Conservation (phyloP, 2,113 vertebrate species). For the Nematolebias whitei region DNA sequence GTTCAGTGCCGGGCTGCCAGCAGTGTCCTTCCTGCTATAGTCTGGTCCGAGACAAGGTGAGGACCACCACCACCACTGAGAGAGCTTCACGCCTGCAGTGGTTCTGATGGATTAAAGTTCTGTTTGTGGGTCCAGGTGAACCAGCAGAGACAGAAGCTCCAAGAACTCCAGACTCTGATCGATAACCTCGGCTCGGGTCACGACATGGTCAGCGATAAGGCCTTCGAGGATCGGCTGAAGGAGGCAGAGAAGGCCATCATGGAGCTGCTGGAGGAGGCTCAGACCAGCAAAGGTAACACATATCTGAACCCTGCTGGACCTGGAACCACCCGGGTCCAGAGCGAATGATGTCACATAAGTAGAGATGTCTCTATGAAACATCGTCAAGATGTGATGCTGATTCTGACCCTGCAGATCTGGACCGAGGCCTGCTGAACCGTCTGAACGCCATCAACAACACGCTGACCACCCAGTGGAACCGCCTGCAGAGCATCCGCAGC, state of each 20-base stretch:
- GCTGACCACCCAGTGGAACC: constrained; percentile 86
- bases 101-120: not conserved
- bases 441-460: constrained; percentile 89
- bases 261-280: constrained; percentile 89
- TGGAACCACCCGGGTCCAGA: no score
- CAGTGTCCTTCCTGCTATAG: constrained; percentile 96
- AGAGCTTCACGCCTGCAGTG: not conserved
- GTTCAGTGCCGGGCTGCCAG: constrained; percentile 90
- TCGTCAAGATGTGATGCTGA: no score
- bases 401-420: constrained; percentile 80
- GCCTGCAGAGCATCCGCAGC: constrained; percentile 89
- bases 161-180: constrained; percentile 89
- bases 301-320: not conserved
- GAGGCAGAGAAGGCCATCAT: constrained; percentile 89
- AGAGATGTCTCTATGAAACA: no score
- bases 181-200: constrained; percentile 87
- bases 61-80: not conserved
- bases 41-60: constrained; percentile 94
- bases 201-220: constrained; percentile 87
- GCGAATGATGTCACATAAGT: no score
- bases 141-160: constrained; percentile 90
- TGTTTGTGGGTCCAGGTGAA: constrained; percentile 81
- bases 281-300: constrained; percentile 87
- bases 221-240: constrained; percentile 91
- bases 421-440: constrained; percentile 88